Evolutionary conservation across 2,888 invertebrate genomes (phyloP), one percentile per base, ranked within the genome.

Genomic region (Synanthedon andrenaeformis): DNA sequence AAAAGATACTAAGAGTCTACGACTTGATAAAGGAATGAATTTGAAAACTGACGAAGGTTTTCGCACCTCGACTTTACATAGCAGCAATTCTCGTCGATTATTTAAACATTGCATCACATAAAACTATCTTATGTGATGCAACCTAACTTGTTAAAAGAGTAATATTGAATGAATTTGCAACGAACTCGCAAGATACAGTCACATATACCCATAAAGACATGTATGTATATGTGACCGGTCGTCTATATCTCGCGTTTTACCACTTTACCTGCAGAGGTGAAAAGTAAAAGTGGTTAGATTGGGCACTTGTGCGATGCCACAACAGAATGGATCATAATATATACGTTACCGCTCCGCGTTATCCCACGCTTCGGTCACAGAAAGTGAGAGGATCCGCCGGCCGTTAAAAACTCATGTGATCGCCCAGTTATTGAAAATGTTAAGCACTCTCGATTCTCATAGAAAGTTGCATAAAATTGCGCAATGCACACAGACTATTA

Each of bases 261-360:
- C 62, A 66, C 62, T 62, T 64, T 59, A 65, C 58, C 58, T 58
- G 62, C 67, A 64, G 66, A 58, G 61, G 62, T 70, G 60, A 71
- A 84, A 84, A 85, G 85, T 85, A 84, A 85, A 82, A 85, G 84
- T 83, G 70, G 80, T 76, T 66, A 59, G 74, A 74, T 83, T 82
- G 76, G 79, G 76, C 74, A 68, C 67, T 67, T 61, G 67, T 49
- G 60, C 56, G 61, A 63, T 66, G 64, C 66, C 70, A 74, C 70
- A 67, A 69, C 74, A 68, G 70, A 72, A 71, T 74, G 23, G 23
- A 23, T 23, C 23, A 23, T 72, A 76, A n/a, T n/a, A n/a, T 79
- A 76, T 77, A 74, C 64, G 69, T 65, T 65, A 66, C 66, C 67
- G 68, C 62, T 64, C 62, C 59, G 61, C 68, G 66, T 61, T 57